Conservation (phyloP, 2,113 vertebrate genomes). For the Bos indicus region DNA sequence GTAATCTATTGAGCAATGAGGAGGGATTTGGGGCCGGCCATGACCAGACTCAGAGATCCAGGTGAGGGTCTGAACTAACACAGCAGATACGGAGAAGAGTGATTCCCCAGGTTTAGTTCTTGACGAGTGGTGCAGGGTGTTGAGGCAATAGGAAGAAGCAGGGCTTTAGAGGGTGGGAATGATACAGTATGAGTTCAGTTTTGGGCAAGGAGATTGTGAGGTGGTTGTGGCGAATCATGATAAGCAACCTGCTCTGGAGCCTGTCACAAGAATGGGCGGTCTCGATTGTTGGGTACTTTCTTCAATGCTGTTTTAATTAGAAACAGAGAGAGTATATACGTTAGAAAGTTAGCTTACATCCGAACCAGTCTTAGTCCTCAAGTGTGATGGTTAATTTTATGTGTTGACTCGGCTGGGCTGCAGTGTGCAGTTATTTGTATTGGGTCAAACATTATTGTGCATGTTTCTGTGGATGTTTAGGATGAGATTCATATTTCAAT, state of each 20-base stretch:
- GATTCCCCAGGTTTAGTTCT: background rate
- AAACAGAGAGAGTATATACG: rapidly evolving
- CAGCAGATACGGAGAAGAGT: rapidly evolving
- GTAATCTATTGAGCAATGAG: background rate
- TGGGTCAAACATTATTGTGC: background rate
- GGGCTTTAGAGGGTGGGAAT: background rate
- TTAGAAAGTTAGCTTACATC: too few relatives aligned
- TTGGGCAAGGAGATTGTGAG: background rate
- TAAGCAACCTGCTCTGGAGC: too few relatives aligned
- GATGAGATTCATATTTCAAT: background rate
- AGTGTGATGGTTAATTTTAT: background rate
- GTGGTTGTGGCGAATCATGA: too few relatives aligned
- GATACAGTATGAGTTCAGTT: background rate
- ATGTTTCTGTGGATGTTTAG: background rate
- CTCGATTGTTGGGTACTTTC: background rate
- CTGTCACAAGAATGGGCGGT: rapidly evolving
- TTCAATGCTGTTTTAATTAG: background rate
- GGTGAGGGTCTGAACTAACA: too few relatives aligned
- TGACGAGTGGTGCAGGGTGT: too few relatives aligned
- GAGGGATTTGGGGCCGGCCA: background rate
- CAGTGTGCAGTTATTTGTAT: background rate
- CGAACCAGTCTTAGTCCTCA: background rate
- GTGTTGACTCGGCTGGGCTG: background rate
- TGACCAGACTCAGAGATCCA: background rate
- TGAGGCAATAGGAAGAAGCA: background rate